Percentiles rank a stretch among this genome's conserved stretches.
Conservation (phyloP, 1,140 invertebrate genomes). For the Drosophila bocqueti region DNA sequence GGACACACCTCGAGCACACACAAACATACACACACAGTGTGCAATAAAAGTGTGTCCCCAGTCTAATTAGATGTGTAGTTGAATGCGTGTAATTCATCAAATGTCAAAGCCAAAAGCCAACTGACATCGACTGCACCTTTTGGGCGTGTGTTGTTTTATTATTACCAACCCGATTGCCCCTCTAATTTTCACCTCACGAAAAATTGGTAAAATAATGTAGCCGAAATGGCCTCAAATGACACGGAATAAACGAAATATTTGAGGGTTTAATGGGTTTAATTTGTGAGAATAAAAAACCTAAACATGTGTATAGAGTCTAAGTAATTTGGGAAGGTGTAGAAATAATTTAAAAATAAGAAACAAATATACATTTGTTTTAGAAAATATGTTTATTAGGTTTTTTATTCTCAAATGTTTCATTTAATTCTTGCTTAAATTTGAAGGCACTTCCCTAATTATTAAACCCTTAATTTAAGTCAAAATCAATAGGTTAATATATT, state of each 20-base stretch:
- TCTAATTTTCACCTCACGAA: neutral
- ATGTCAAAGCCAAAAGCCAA: constrained; percentile 62
- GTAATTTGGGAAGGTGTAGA: neutral
- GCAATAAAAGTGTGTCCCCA: constrained; percentile 76
- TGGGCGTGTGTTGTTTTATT: constrained; percentile 60
- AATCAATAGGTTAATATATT: neutral
- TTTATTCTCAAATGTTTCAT: too few relatives aligned
- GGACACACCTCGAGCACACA: constrained; percentile 61
- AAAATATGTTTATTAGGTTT: too few relatives aligned
- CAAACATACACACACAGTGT: constrained; percentile 19
- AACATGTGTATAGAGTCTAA: neutral
- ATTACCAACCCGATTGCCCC: constrained; percentile 32
- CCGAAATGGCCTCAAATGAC: neutral
- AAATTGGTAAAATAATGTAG: neutral
- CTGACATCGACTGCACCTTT: constrained; percentile 71
- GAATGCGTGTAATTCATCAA: constrained; percentile 74
- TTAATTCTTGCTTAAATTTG: too few relatives aligned
- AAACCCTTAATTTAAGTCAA: neutral
- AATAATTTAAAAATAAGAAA: too few relatives aligned
- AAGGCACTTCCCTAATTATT: neutral
- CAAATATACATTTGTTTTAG: too few relatives aligned
- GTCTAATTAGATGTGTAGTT: constrained; percentile 77
- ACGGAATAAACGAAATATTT: neutral
- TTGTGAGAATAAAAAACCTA: neutral
- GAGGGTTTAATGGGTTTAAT: neutral